These are phyloP conservation scores for Heliocidaris tuberculata DNA, from an alignment of 35 echinoderm and acorn worm species.

Conservation along the genomic window DNA sequence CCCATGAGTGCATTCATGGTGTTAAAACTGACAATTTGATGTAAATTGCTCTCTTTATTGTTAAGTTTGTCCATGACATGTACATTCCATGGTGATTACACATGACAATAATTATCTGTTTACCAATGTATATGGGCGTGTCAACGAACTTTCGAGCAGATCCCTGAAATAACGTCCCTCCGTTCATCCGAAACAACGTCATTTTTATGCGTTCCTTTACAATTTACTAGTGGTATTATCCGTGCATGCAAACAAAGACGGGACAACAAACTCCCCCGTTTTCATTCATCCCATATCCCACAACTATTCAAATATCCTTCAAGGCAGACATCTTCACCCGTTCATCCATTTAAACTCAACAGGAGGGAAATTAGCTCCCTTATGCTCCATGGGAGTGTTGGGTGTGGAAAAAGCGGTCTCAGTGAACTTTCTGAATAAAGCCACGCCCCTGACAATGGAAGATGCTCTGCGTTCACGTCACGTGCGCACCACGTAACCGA, in stretches of 20 bases:
- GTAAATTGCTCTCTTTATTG: background rate
- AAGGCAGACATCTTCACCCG: background rate
- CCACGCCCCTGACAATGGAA: conserved; percentile 7
- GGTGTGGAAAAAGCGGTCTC: background rate
- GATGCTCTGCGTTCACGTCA: background rate
- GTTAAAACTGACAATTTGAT: no score
- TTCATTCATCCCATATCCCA: conserved; percentile 17
- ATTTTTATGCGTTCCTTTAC: background rate
- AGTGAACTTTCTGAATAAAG: conserved; percentile 9
- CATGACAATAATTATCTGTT: background rate
- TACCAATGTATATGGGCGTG: background rate
- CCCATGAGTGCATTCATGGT: no score
- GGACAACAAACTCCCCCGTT: background rate
- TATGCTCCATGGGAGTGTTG: background rate
- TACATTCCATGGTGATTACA: background rate
- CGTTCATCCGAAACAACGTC: background rate
- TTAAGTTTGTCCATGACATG: background rate
- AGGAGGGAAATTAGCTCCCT: background rate
- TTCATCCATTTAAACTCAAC: background rate
- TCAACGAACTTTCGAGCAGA: background rate
- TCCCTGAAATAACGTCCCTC: background rate
- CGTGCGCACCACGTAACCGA: background rate
- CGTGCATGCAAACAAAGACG: background rate
- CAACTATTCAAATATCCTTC: background rate
- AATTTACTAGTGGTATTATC: background rate